Base-by-base conservation (phyloP, 2,888 invertebrate genomes). In the Drepana falcataria region DNA sequence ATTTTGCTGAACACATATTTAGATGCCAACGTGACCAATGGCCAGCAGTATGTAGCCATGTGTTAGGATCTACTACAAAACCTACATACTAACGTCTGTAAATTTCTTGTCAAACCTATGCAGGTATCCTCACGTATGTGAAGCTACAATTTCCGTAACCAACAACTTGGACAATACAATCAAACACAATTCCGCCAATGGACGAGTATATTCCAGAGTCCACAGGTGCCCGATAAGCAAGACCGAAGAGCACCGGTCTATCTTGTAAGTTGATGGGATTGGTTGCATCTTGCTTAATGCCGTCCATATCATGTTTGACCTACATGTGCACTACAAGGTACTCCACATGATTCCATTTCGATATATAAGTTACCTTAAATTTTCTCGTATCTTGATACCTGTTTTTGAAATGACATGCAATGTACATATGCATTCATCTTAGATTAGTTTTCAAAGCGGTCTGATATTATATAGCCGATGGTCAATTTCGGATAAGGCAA, bases 181-280 rank as follows among this genome's bases (percentile, higher is more conserved):
- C 44, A 1, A 9, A 44, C 63, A 63, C 66, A 69, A 77, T 81
- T 76, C 68, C 74, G 78, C 73, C 77, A 79, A 81, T 83, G 79
- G 83, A 82, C 71, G 79, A 78, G 73, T 82, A 83, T 83, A 84
- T 85, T 75, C 81, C 71, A 64, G 62, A 72, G 81, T 81, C 81
- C 81, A 83, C 84, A 87, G 85, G 85, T 87, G 85, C 75, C 81
- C 79, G 85, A 86, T 87, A 85, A 84, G 79, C 73, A 72, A 21
- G 64, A 59, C 67, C 64, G 60, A 70, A 67, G 77, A 81, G 81
- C 78, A 74, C 72, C 68, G 64, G 66, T 57, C 60, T 67, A 71
- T 73, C 67, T 71, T 68, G 66, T 40, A 41, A 51, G 71, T 72
- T 80, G 83, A 85, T 85, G 82, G 79, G 83, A 85, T 87, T 85